phyloP scores from a whole-genome alignment of 2,888 invertebrate species.

The Drosophila prolongata region DNA sequence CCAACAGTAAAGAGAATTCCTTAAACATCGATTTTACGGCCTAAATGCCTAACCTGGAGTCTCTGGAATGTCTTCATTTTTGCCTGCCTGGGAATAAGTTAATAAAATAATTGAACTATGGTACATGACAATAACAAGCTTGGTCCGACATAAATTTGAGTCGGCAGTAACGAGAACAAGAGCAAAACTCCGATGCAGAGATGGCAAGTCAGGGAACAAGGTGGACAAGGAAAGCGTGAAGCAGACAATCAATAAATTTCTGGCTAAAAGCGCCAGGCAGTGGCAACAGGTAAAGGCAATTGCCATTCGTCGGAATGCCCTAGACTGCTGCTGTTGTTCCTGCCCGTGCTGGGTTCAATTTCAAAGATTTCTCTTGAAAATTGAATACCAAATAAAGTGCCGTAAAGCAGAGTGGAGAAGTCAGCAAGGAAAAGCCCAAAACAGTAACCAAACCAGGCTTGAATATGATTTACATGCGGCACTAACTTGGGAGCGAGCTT shows the following conservation, averaged over 20 bases:
- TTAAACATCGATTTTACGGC: constrained; percentile 6
- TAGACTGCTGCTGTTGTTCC: constrained; percentile 15
- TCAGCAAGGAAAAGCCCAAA: constrained; percentile 10
- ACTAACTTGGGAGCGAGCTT: constrained; percentile 42
- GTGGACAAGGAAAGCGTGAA: constrained; percentile 71
- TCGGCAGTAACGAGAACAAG: constrained; percentile 30
- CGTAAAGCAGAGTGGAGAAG: constrained; percentile 54
- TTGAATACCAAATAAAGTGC: constrained; percentile 63
- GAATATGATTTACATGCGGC: constrained; percentile 74
- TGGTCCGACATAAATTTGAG: constrained; percentile 42
- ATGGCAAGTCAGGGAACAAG: constrained; percentile 15
- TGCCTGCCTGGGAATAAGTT: constrained; percentile 33
- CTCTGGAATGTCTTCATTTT: constrained; percentile 26
- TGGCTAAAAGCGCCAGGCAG: constrained; percentile 36
- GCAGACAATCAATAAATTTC: constrained; percentile 62
- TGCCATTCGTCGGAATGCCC: constrained; percentile 58
- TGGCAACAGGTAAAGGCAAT: constrained; percentile 69
- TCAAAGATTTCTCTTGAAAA: constrained; percentile 53
- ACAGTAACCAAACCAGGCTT: constrained; percentile 34
- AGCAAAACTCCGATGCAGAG: constrained; percentile 11
- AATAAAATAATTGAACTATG: constrained; percentile 56
- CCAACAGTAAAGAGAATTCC: no score
- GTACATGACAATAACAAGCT: constrained; percentile 36
- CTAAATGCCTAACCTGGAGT: neutral
- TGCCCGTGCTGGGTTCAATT: constrained; percentile 35